These are phyloP conservation scores for Temnothorax unifasciatus DNA, from an alignment of 2,888 invertebrate species.

Conservation along the genomic window DNA sequence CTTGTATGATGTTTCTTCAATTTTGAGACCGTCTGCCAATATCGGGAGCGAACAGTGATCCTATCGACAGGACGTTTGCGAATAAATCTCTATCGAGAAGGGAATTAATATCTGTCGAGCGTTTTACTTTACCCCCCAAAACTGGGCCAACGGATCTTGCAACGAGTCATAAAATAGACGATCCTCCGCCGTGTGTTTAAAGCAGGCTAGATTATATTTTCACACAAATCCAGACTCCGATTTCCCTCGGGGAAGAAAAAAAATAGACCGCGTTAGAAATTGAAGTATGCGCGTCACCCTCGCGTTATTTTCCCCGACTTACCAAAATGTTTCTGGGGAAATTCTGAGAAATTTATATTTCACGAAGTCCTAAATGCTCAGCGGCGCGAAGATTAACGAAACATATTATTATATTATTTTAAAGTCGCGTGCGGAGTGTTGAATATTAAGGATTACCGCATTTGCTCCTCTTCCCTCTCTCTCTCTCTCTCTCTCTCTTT, in stretches of 20 bases:
- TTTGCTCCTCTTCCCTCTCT: slow-evolving; percentile 10
- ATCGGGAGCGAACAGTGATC: slow-evolving; percentile 42
- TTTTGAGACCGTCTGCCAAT: slow-evolving; percentile 54
- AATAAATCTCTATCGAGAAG: slow-evolving; percentile 55
- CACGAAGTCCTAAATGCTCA: slow-evolving; percentile 10
- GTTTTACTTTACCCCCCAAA: slow-evolving; percentile 48
- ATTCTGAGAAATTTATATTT: slow-evolving; percentile 8
- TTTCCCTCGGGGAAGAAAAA: background rate
- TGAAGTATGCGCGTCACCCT: background rate
- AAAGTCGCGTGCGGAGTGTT: background rate
- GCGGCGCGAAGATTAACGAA: background rate
- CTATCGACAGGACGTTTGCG: slow-evolving; percentile 55
- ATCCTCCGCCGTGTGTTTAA: slow-evolving; percentile 25
- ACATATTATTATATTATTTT: background rate
- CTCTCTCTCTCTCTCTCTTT: background rate
- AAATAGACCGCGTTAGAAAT: background rate
- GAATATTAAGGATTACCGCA: slow-evolving; percentile 31
- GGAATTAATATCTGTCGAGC: slow-evolving; percentile 55
- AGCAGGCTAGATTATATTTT: slow-evolving; percentile 16
- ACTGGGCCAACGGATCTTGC: slow-evolving; percentile 53
- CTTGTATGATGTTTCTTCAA: slow-evolving; percentile 57
- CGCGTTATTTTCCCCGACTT: background rate
- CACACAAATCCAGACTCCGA: background rate
- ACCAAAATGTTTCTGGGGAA: background rate
- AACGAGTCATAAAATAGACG: slow-evolving; percentile 45